Percentiles rank a stretch among this genome's conserved stretches.
Evolutionary conservation across 2,888 invertebrate species (phyloP).

Genomic region (Drosophila rellima): DNA sequence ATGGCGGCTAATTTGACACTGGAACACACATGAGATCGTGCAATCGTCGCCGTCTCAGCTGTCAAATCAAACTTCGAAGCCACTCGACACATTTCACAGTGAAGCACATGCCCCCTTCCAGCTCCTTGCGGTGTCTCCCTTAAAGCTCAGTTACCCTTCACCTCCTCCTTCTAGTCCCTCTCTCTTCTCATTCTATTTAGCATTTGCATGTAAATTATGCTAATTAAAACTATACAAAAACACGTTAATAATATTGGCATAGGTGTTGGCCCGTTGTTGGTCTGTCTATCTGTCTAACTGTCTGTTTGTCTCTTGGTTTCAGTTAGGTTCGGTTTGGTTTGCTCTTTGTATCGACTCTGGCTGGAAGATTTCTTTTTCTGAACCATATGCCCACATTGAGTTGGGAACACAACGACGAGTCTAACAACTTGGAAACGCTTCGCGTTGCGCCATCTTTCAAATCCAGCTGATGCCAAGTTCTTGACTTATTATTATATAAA

Average conservation of each 20-base stretch:
- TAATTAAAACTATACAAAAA: slow-evolving; percentile 77
- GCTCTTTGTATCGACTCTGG: slow-evolving; percentile 22
- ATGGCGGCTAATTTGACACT: slow-evolving; percentile 77
- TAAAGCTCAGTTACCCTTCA: background rate
- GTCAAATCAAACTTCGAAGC: slow-evolving; percentile 70
- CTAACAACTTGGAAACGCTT: slow-evolving; percentile 4
- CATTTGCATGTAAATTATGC: slow-evolving; percentile 77
- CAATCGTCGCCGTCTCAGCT: slow-evolving; percentile 50
- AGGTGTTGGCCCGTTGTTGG: slow-evolving; percentile 56
- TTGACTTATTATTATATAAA: background rate
- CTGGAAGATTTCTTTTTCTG: slow-evolving; percentile 47
- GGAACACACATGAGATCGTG: slow-evolving; percentile 64
- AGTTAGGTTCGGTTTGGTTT: slow-evolving; percentile 19
- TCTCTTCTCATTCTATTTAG: slow-evolving; percentile 50
- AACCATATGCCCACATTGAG: slow-evolving; percentile 49
- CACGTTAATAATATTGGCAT: slow-evolving; percentile 69
- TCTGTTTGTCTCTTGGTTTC: slow-evolving; percentile 15
- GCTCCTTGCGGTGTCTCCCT: background rate
- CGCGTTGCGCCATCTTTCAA: background rate
- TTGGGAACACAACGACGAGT: slow-evolving; percentile 17
- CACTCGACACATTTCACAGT: slow-evolving; percentile 72
- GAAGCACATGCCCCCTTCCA: slow-evolving; percentile 1
- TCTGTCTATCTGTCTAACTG: slow-evolving; percentile 24
- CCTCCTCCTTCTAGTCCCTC: background rate
- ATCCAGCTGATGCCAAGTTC: background rate